A percentile compares a stretch with the other conserved stretches of the same genome.
Evolutionary conservation across 2,888 invertebrate species (phyloP).

Genomic region (Platerodrilus igneus): DNA sequence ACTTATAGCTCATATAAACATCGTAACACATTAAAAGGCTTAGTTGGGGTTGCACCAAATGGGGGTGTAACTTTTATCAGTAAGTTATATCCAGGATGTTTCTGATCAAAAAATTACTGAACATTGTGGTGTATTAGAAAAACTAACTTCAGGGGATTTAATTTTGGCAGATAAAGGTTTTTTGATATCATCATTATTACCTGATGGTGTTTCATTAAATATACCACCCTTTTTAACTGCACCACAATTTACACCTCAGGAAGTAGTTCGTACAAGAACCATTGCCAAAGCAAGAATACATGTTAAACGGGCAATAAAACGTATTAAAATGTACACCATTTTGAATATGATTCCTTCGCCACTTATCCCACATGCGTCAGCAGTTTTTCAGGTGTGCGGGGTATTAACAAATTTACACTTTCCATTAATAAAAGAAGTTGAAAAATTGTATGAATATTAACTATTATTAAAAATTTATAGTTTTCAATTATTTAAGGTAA

Average conservation of each 20-base stretch:
- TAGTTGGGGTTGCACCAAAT: constrained; percentile 32
- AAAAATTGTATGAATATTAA: too few species aligned
- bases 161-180: constrained; percentile 33
- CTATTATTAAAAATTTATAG: too few species aligned
- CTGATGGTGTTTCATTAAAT: constrained; percentile 28
- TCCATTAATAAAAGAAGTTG: constrained; percentile 13
- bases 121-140: constrained; percentile 22
- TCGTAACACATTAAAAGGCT: constrained; percentile 19
- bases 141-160: constrained; percentile 26
- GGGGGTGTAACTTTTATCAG: constrained; percentile 21
- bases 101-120: constrained; percentile 15
- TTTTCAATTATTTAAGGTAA: too few species aligned
- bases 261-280: constrained; percentile 24
- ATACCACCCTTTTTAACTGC: constrained; percentile 28
- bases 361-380: background rate
- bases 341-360: background rate
- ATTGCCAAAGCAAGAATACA: constrained; percentile 31
- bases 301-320: constrained; percentile 28
- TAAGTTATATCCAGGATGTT: constrained; percentile 5
- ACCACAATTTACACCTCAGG: constrained; percentile 23
- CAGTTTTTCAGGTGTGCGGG: constrained; percentile 8
- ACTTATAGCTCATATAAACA: constrained; percentile 11
- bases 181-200: constrained; percentile 28
- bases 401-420: constrained; percentile 3
- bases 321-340: constrained; percentile 25